These are phyloP conservation scores for Pluvialis apricaria DNA, from an alignment of 2,113 vertebrate species.

Conservation along the genomic window DNA sequence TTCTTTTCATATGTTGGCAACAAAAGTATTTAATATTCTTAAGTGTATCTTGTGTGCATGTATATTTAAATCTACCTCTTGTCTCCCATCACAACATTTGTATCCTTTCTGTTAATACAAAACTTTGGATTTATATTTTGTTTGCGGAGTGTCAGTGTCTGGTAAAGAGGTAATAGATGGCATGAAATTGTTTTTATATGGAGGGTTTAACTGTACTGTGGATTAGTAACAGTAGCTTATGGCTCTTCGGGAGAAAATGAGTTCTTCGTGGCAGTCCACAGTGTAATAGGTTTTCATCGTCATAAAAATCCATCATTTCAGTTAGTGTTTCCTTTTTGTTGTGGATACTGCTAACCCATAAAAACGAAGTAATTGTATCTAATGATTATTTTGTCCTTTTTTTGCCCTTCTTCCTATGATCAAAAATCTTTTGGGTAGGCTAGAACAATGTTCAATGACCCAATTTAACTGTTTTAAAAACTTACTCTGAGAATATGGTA, in stretches of 20 bases:
- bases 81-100: background rate
- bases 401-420: background rate
- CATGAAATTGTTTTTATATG: slow-evolving; percentile 10
- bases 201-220: background rate
- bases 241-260: slow-evolving; percentile 12
- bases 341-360: slow-evolving; percentile 4
- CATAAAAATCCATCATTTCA: slow-evolving; percentile 37
- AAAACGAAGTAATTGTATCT: background rate
- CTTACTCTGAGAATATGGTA: background rate
- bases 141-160: background rate
- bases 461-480: background rate
- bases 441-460: background rate
- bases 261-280: slow-evolving; percentile 1
- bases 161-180: background rate
- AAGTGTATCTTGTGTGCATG: background rate
- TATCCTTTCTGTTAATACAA: background rate
- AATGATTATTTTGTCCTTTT: slow-evolving; percentile 34
- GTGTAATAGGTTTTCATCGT: slow-evolving; percentile 34
- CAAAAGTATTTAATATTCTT: background rate
- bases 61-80: background rate
- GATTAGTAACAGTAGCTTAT: slow-evolving; percentile 27
- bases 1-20: background rate
- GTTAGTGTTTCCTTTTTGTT: slow-evolving; percentile 9
- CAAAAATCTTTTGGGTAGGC: background rate
- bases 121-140: background rate